Evolutionary conservation across 2,888 invertebrate genomes (phyloP).

Genomic region (Tachina lurida): DNA sequence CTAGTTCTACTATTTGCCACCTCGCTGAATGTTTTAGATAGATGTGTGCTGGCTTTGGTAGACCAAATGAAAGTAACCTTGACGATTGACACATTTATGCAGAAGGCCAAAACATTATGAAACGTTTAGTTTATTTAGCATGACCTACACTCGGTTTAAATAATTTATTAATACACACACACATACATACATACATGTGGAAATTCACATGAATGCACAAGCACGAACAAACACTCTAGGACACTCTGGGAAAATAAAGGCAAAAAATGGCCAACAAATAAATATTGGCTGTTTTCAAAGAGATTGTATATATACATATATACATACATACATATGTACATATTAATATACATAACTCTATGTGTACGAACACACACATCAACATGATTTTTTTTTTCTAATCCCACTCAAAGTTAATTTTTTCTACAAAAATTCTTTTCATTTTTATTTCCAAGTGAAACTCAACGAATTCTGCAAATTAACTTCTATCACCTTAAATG

Average conservation of each 20-base stretch:
- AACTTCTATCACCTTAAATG: slow-evolving; percentile 27
- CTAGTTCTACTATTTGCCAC: slow-evolving; percentile 29
- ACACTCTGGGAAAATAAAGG: neutral
- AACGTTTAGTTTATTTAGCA: slow-evolving; percentile 57
- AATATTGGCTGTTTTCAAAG: neutral
- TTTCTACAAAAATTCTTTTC: neutral
- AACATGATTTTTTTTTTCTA: neutral
- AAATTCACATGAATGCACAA: slow-evolving; percentile 21
- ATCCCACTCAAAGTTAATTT: neutral
- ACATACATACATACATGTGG: neutral
- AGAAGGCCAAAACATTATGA: slow-evolving; percentile 67
- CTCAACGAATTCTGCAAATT: neutral
- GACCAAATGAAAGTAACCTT: slow-evolving; percentile 82
- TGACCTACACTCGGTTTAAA: slow-evolving; percentile 43
- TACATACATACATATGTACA: too few species aligned
- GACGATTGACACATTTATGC: slow-evolving; percentile 80
- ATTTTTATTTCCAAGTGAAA: neutral
- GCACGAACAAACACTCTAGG: neutral
- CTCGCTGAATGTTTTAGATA: neutral
- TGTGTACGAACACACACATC: too few species aligned
- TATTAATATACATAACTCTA: too few species aligned
- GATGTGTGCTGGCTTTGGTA: slow-evolving; percentile 40
- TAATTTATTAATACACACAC: neutral
- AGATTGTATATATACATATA: too few species aligned
- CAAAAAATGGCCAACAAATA: neutral